Conservation (phyloP, 2,888 invertebrate species). For the Euzetes globulus region DNA sequence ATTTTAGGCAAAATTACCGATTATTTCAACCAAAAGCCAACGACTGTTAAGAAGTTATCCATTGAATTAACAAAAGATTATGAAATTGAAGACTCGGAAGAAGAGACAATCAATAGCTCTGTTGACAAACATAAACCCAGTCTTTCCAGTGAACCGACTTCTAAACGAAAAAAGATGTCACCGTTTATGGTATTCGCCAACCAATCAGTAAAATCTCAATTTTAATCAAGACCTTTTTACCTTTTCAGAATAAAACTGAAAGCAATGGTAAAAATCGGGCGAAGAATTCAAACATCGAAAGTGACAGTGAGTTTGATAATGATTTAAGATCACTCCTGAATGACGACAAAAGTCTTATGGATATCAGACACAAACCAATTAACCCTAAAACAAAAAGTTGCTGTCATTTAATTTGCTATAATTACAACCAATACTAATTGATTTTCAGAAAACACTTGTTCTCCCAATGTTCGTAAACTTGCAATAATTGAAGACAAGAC, state of each 20-base stretch:
- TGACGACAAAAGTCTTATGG: neutral
- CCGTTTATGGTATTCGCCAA: neutral
- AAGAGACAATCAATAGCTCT: neutral
- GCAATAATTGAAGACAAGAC: neutral
- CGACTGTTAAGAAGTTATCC: neutral
- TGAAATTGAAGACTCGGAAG: neutral
- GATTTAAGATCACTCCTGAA: neutral
- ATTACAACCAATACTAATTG: slow-evolving; percentile 41
- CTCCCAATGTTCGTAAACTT: neutral
- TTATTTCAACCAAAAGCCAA: slow-evolving; percentile 8
- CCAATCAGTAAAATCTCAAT: too few species aligned
- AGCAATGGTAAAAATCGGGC: neutral
- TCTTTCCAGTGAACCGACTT: neutral
- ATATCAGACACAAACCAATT: neutral
- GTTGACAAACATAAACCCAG: neutral
- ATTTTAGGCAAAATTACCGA: slow-evolving; percentile 24
- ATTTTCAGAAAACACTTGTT: slow-evolving; percentile 3
- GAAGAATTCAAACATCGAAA: neutral
- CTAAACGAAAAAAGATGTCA: neutral
- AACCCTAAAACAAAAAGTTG: slow-evolving; percentile 1
- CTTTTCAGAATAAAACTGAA: neutral
- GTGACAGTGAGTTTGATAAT: neutral
- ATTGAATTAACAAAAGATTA: neutral
- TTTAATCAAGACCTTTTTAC: neutral
- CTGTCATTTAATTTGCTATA: neutral